A percentile compares a stretch with the other conserved stretches of the same genome.
Conservation (phyloP, 2,797 vertebrate genomes). For the Ambastaia sidthimunki region DNA sequence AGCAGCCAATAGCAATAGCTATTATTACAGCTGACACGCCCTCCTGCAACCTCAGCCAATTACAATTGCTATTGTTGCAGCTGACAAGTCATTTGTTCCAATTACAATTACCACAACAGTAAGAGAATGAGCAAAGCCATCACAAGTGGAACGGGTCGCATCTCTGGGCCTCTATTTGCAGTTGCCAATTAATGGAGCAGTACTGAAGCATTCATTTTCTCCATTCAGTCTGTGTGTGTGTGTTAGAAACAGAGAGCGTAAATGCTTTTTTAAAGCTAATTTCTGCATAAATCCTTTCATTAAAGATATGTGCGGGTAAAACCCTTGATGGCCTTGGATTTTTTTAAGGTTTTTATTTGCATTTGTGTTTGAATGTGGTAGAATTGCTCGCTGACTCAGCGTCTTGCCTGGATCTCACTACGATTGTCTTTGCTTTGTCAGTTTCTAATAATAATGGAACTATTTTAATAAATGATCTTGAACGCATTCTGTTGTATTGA, state of each 20-base stretch:
- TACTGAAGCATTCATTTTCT: constrained; percentile 46
- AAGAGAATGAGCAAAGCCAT: constrained; percentile 68
- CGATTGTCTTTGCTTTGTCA: neutral
- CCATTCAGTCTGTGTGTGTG: constrained; percentile 32
- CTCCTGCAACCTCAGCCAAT: constrained; percentile 62
- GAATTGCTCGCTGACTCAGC: neutral
- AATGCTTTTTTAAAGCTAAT: neutral
- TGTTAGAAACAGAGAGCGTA: neutral
- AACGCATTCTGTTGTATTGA: neutral
- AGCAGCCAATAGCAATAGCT: constrained; percentile 60
- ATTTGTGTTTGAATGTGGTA: neutral
- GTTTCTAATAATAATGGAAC: constrained; percentile 4
- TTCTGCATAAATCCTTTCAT: neutral
- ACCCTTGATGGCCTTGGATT: neutral
- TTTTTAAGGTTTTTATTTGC: neutral
- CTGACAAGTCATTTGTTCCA: constrained; percentile 79
- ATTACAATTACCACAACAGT: constrained; percentile 71
- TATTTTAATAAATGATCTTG: constrained; percentile 2
- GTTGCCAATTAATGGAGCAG: constrained; percentile 68
- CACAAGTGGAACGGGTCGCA: constrained; percentile 77
- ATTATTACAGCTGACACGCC: constrained; percentile 69
- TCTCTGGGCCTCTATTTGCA: constrained; percentile 67
- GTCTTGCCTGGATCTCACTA: neutral
- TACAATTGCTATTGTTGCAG: constrained; percentile 70
- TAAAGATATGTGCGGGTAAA: neutral